phyloP scores from a whole-genome alignment of 2,797 vertebrate genomes.

The Agapornis canus region DNA sequence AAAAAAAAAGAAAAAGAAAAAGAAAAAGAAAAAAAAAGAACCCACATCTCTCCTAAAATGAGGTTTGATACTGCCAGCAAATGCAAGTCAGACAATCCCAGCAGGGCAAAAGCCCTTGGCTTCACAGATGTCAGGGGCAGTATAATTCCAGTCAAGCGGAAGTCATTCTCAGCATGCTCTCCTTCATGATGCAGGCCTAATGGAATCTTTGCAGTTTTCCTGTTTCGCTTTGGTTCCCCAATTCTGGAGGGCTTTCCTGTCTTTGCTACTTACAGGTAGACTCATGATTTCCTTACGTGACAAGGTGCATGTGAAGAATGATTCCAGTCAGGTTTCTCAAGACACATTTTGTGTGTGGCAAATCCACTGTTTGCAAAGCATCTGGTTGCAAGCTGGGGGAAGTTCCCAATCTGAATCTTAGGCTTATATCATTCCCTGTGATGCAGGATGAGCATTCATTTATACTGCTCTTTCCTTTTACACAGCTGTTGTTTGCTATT shows the following conservation, averaged over 20 bases:
- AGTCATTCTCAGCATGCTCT: not conserved
- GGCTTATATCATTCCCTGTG: constrained; percentile 1
- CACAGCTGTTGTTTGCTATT: constrained; percentile 72
- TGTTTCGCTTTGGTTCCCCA: not conserved
- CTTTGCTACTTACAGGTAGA: not conserved
- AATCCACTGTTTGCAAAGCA: not conserved
- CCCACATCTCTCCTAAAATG: not conserved
- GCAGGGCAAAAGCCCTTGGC: not conserved
- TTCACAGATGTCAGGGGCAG: not conserved
- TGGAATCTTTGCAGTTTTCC: not conserved
- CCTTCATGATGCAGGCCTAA: not conserved
- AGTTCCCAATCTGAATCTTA: constrained; percentile 34
- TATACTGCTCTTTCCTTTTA: constrained; percentile 66
- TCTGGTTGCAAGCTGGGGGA: constrained; percentile 35
- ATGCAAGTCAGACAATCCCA: not conserved
- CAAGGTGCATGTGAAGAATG: not conserved
- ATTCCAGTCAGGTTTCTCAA: not conserved
- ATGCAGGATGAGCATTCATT: constrained; percentile 61
- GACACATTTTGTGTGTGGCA: not conserved
- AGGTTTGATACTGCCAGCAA: not conserved
- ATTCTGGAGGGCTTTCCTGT: not conserved
- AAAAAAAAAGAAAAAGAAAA: not conserved
- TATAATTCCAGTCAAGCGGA: not conserved
- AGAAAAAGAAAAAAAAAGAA: not conserved
- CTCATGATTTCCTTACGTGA: accelerated